Conservation (phyloP, 1,140 invertebrate genomes). For the Euura lappo region DNA sequence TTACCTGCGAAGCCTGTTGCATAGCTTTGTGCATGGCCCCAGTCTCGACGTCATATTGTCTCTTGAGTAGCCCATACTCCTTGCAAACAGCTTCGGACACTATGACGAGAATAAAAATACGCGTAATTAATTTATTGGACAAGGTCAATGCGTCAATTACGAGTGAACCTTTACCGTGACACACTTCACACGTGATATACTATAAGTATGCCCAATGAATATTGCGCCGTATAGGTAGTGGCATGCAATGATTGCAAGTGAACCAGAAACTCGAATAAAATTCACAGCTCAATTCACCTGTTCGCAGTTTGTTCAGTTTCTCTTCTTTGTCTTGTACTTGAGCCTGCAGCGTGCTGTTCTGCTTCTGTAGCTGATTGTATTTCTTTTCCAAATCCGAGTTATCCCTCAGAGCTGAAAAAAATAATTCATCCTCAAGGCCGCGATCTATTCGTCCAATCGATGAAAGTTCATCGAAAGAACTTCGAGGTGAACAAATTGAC, state of each 20-base stretch:
- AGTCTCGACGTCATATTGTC: conserved; percentile 74
- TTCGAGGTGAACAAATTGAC: too few relatives aligned
- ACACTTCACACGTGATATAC: not conserved
- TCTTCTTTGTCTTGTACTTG: conserved; percentile 67
- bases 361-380: conserved; percentile 63
- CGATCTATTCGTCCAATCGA: too few relatives aligned
- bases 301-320: conserved; percentile 66
- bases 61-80: conserved; percentile 75
- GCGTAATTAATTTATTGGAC: conserved; percentile 5
- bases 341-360: conserved; percentile 63
- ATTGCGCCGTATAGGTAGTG: not conserved
- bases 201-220: not conserved
- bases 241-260: not conserved
- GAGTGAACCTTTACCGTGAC: conserved; percentile 12
- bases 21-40: conserved; percentile 70
- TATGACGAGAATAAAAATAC: conserved; percentile 31
- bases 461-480: too few relatives aligned
- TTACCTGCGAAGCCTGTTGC: conserved; percentile 62
- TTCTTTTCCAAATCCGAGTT: conserved; percentile 67
- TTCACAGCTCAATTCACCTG: conserved; percentile 42
- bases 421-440: too few relatives aligned
- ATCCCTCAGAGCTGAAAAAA: conserved; percentile 64
- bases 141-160: conserved; percentile 13
- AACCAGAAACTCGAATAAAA: not conserved
- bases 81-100: conserved; percentile 75